Conservation (phyloP, 2,797 vertebrate species). For the Lepilemur septentrionalis region DNA sequence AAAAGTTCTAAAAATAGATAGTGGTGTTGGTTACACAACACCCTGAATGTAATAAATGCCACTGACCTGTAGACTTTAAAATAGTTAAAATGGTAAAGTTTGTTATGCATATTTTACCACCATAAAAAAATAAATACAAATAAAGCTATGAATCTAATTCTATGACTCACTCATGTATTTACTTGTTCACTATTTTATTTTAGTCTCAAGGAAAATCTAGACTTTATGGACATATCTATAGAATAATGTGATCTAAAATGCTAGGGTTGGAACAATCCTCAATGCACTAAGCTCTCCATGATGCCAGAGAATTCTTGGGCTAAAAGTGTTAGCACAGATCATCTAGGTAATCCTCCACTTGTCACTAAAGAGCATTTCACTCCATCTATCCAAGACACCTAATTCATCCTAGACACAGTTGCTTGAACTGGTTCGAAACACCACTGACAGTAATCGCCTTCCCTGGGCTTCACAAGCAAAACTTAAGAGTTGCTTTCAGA, state of each 20-base stretch:
- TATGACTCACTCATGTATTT: background rate
- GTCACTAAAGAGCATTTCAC: conserved; percentile 52
- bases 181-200: background rate
- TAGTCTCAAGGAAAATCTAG: conserved; percentile 11
- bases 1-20: background rate
- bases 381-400: conserved; percentile 63
- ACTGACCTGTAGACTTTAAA: background rate
- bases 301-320: background rate
- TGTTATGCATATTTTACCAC: background rate
- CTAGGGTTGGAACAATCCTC: background rate
- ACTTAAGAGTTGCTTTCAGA: background rate
- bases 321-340: conserved; percentile 18
- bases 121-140: background rate
- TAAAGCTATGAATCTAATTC: background rate
- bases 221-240: background rate
- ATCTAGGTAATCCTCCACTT: conserved; percentile 53
- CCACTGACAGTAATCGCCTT: conserved; percentile 7
- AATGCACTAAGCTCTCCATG: background rate
- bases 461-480: conserved; percentile 21
- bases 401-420: conserved; percentile 54
- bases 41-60: background rate
- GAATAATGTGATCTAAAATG: background rate
- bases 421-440: conserved; percentile 22
- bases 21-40: background rate
- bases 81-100: background rate